These are phyloP conservation scores for Drosophila tristis DNA, from an alignment of 1,140 invertebrate genomes.

Conservation along the genomic window DNA sequence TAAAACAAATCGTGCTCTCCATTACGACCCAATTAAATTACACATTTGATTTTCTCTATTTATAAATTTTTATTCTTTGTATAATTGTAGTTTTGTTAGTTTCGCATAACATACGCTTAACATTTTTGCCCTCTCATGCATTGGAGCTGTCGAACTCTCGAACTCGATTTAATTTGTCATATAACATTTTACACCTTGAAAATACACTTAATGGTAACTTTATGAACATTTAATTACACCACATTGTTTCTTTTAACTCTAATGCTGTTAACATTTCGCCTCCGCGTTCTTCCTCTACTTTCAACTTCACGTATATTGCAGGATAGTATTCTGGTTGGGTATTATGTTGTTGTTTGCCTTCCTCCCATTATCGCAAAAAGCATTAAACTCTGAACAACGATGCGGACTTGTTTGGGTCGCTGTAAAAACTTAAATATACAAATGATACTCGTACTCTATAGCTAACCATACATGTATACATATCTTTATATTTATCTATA, in stretches of 20 bases:
- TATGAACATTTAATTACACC: slow-evolving; percentile 67
- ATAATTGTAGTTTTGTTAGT: slow-evolving; percentile 80
- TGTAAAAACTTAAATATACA: slow-evolving; percentile 80
- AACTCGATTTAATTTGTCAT: slow-evolving; percentile 64
- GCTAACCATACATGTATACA: slow-evolving; percentile 70
- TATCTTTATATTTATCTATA: slow-evolving; percentile 35
- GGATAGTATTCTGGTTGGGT: slow-evolving; percentile 56
- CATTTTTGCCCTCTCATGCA: slow-evolving; percentile 56
- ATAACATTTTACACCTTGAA: slow-evolving; percentile 62
- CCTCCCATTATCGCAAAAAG: slow-evolving; percentile 20
- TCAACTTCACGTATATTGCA: slow-evolving; percentile 62
- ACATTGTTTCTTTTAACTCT: slow-evolving; percentile 56
- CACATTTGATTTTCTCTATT: slow-evolving; percentile 49
- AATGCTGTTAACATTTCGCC: slow-evolving; percentile 46
- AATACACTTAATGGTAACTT: slow-evolving; percentile 57
- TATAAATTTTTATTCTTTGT: slow-evolving; percentile 81
- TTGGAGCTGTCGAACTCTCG: slow-evolving; percentile 66
- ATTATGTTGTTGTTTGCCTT: slow-evolving; percentile 43
- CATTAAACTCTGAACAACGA: slow-evolving; percentile 63
- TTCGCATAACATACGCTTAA: slow-evolving; percentile 79
- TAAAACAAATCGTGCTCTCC: too few species aligned
- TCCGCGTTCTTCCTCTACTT: slow-evolving; percentile 6
- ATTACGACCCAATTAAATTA: too few species aligned
- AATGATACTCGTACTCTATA: slow-evolving; percentile 73
- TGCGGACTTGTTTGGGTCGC: slow-evolving; percentile 42